Evolutionary conservation across 30 jellyfish, hydroid and myxozoan genomes (phyloP).

Genomic region (Chironex yamaguchii): DNA sequence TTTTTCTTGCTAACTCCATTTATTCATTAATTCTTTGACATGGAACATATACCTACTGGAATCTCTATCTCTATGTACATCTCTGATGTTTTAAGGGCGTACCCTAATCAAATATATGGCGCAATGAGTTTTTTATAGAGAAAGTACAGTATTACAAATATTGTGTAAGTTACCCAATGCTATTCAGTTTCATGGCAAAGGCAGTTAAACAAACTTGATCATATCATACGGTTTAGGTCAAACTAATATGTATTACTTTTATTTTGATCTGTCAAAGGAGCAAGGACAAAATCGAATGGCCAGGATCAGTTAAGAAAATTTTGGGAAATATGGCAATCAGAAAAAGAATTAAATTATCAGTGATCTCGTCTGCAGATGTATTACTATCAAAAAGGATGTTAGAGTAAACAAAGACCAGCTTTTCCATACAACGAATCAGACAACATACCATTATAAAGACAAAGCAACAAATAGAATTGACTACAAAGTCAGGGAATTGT

Average conservation of each 20-base stretch:
- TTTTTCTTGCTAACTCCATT: too few species aligned
- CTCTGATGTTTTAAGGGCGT: too few species aligned
- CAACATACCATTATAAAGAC: slow-evolving; percentile 46
- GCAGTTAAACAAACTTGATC: too few species aligned
- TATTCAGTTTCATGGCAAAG: too few species aligned
- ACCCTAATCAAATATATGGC: too few species aligned
- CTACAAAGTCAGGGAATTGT: slow-evolving; percentile 52
- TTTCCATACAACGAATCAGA: slow-evolving; percentile 63
- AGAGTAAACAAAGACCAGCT: slow-evolving; percentile 40
- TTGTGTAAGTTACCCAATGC: too few species aligned
- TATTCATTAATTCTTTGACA: too few species aligned
- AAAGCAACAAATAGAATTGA: slow-evolving; percentile 34
- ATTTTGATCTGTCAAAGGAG: slow-evolving; percentile 20
- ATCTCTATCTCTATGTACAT: too few species aligned
- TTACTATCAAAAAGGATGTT: slow-evolving; percentile 61
- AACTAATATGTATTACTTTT: background rate
- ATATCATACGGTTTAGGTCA: background rate
- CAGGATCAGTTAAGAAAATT: slow-evolving; percentile 60
- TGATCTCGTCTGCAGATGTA: slow-evolving; percentile 16
- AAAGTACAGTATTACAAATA: too few species aligned
- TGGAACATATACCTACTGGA: too few species aligned
- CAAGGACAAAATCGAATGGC: slow-evolving; percentile 67
- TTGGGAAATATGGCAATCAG: slow-evolving; percentile 24
- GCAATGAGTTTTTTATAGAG: too few species aligned
- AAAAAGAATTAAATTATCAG: slow-evolving; percentile 35